Evolutionary conservation across 2,797 vertebrate species (phyloP).

Genomic region (Notamacropus eugenii): DNA sequence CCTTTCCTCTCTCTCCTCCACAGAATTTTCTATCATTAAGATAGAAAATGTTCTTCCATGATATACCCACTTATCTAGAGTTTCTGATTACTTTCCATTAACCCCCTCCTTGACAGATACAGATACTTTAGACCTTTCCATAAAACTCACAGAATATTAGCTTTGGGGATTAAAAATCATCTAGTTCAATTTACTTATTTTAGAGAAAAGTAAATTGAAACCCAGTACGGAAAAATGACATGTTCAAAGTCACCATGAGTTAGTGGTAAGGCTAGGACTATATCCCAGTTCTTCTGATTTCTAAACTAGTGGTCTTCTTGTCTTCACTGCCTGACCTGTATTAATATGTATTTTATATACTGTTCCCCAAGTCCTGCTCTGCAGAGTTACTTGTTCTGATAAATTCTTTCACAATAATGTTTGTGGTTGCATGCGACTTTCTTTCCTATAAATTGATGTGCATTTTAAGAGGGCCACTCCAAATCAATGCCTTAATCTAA

Average conservation of each 20-base stretch:
- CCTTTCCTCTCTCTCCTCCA: neutral
- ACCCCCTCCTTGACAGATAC: neutral
- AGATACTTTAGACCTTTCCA: neutral
- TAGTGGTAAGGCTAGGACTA: neutral
- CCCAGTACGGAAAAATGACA: neutral
- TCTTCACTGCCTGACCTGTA: neutral
- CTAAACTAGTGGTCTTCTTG: neutral
- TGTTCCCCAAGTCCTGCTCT: neutral
- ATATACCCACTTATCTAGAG: neutral
- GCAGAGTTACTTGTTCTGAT: neutral
- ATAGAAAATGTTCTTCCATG: neutral
- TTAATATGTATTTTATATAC: neutral
- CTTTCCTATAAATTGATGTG: neutral
- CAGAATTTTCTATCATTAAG: neutral
- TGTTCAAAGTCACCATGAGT: neutral
- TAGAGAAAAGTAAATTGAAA: neutral
- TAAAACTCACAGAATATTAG: neutral
- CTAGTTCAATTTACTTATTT: neutral
- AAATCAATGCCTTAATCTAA: neutral
- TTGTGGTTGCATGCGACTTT: neutral
- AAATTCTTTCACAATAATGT: neutral
- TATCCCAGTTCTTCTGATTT: neutral
- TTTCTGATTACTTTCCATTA: neutral
- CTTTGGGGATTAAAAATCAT: neutral
- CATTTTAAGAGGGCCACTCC: constrained; percentile 6